Percentiles rank a stretch among this genome's conserved stretches.
These are phyloP conservation scores for Ridgeia piscesae DNA, from an alignment of 1,140 invertebrate species.

Conservation along the genomic window DNA sequence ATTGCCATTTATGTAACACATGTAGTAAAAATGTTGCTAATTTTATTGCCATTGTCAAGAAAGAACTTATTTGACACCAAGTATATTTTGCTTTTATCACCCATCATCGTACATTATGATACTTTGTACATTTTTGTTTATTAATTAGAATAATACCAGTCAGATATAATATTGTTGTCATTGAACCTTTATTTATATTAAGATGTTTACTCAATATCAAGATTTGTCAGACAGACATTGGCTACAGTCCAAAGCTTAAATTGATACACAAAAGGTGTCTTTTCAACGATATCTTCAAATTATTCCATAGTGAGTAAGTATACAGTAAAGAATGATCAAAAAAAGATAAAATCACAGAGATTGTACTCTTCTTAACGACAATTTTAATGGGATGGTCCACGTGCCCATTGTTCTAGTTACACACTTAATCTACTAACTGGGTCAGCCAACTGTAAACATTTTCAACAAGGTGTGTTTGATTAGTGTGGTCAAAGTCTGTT, in stretches of 20 bases:
- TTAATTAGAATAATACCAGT: not conserved
- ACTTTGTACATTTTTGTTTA: not conserved
- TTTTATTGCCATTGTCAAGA: not conserved
- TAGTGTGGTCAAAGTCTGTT: not conserved
- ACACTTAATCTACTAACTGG: not conserved
- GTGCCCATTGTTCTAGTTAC: not conserved
- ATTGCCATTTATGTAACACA: not conserved
- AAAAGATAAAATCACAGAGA: not conserved
- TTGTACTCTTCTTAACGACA: not conserved
- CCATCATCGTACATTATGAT: not conserved
- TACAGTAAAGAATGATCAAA: not conserved
- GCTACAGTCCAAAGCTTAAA: not conserved
- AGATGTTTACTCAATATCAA: not conserved
- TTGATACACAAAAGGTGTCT: not conserved
- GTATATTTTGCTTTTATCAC: not conserved
- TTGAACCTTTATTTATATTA: not conserved
- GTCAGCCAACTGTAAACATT: not conserved
- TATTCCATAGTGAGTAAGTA: not conserved
- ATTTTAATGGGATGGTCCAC: not conserved
- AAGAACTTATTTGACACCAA: not conserved
- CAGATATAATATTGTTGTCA: not conserved
- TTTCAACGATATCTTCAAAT: not conserved
- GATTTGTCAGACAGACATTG: not conserved
- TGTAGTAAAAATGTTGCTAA: not conserved
- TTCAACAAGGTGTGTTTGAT: conserved; percentile 5